Base-by-base conservation (phyloP, 2,888 invertebrate genomes). In the Baronia brevicornis region DNA sequence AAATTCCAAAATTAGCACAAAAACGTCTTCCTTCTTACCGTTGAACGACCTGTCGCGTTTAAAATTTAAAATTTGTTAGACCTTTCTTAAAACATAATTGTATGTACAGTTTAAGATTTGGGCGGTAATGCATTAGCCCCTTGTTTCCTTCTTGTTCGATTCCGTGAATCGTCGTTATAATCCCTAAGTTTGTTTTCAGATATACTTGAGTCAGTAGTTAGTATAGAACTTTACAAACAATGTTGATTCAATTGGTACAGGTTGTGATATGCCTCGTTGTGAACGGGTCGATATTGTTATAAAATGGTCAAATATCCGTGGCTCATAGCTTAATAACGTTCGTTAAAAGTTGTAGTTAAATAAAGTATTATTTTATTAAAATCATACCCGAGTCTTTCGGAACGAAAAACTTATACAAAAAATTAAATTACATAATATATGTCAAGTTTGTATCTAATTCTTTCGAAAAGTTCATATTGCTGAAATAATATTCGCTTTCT, bases 231-330 rank as follows among this genome's bases (percentile, higher is more conserved):
- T 82, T 82, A 84, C 82, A 82, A 82, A 82, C 80, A 77, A 82
- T 79, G 80, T 80, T 82, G 74, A 78, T 82, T 82, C 82, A 84
- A 84, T 82, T 84, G 75, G 78, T 79, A 80, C 82, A 78, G 84
- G 84, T 84, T 84, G 84, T 84, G 84, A 84, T 79, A 80, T 65
- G 74, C 78, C 82, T 78, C 80, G 84, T 84, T 84, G 74, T 73
- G 71, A 84, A 82, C 84, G 84, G 71, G 82, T 77, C 78, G 78
- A 80, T 80, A 79, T 82, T 82, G 84, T 84, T 84, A 79, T 82
- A 77, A 78, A 36, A 79, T 79, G 75, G 72, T 79, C 69, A 79
- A 70, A 75, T 75, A 77, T 71, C 82, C 80, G 77, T 65, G 74
- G 75, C 80, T 80, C 29, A 78, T 78, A 80, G 78, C 80, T 77